phyloP scores from a whole-genome alignment of 1,140 invertebrate species.

The Lepidurus packardi region DNA sequence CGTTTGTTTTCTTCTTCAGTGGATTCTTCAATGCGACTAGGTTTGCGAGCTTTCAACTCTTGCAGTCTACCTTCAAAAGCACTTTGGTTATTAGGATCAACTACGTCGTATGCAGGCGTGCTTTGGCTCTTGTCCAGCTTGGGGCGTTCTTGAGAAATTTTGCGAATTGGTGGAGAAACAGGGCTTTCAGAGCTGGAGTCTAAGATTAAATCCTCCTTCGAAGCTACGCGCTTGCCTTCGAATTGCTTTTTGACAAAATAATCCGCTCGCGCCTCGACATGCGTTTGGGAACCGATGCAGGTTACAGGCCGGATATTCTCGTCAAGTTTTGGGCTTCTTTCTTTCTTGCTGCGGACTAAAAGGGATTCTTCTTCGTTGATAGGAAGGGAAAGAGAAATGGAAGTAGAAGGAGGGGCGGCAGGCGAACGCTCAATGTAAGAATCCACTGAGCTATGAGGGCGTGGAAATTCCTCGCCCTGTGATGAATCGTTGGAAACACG shows the following conservation, averaged over 20 bases:
- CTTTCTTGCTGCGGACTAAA: slow-evolving; percentile 24
- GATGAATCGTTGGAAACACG: slow-evolving; percentile 37
- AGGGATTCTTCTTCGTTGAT: slow-evolving; percentile 5
- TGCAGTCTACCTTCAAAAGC: slow-evolving; percentile 29
- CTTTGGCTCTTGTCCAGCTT: slow-evolving; percentile 66
- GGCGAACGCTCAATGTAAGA: slow-evolving; percentile 21
- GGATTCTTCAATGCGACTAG: slow-evolving; percentile 36
- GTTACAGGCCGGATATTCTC: slow-evolving; percentile 21
- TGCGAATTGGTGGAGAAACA: slow-evolving; percentile 19
- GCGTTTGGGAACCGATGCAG: slow-evolving; percentile 25
- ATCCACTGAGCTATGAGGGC: slow-evolving; percentile 31
- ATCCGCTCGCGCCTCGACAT: slow-evolving; percentile 26
- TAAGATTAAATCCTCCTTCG: slow-evolving; percentile 13
- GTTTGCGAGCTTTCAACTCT: slow-evolving; percentile 31
- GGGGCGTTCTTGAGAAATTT: slow-evolving; percentile 39
- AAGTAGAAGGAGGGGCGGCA: neutral
- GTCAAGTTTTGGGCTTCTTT: neutral
- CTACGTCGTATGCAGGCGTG: slow-evolving; percentile 62
- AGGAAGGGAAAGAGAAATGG: slow-evolving; percentile 14
- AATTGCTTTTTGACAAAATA: slow-evolving; percentile 22
- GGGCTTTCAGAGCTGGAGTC: neutral
- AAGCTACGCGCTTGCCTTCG: slow-evolving; percentile 17
- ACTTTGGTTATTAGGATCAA: slow-evolving; percentile 33
- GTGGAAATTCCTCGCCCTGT: slow-evolving; percentile 18
- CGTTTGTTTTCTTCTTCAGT: slow-evolving; percentile 37